Evolutionary conservation across 2,797 vertebrate species (phyloP), one percentile per base, ranked within the genome.

Genomic region (Semaprochilodus insignis): DNA sequence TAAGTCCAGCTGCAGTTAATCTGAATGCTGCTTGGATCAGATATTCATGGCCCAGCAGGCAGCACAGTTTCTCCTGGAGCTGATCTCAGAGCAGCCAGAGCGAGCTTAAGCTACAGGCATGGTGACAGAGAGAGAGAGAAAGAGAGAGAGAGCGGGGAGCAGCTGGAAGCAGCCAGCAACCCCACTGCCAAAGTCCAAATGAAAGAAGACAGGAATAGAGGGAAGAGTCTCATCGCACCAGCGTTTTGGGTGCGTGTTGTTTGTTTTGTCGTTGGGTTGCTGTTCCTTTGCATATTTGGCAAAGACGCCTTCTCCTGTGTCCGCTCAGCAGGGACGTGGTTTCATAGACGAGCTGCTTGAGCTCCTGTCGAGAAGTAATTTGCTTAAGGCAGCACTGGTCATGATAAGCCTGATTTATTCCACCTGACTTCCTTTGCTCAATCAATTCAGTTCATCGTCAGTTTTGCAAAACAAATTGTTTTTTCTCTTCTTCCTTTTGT

Each of bases 11-110:
- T 69, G 81, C 65, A 75, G 81, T 85, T 86, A 67, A 90, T 87
- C 85, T 86, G 83, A 73, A 73, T 81, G 81, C 67, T 63, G 51
- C 44, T 63, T 66, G 80, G 60, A 85, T 88, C 78, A 73, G 67
- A 85, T 81, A 83, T 88, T 88, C 80, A 81, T 60, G 77, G 73
- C 76, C 59, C 82, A 78, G 80, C 77, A 54, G 87, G 78, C 73
- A 70, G 77, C 27, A 10, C 55, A 71, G 79, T 80, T 40, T 25
- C 72, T 77, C 78, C 65, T 48, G 66, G 65, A 76, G 44, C 78
- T 75, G 74, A 82, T 80, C 77, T 77, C 55, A 72, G 78, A 83
- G 62, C 82, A 85, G 77, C 54, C 31, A 11, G 74, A 48, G 66
- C 25, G 27, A 69, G 65, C 75, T 79, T 44, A 78, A 63, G 81